These are phyloP conservation scores for Lampris incognitus DNA, from an alignment of 2,113 vertebrate genomes.

Conservation along the genomic window DNA sequence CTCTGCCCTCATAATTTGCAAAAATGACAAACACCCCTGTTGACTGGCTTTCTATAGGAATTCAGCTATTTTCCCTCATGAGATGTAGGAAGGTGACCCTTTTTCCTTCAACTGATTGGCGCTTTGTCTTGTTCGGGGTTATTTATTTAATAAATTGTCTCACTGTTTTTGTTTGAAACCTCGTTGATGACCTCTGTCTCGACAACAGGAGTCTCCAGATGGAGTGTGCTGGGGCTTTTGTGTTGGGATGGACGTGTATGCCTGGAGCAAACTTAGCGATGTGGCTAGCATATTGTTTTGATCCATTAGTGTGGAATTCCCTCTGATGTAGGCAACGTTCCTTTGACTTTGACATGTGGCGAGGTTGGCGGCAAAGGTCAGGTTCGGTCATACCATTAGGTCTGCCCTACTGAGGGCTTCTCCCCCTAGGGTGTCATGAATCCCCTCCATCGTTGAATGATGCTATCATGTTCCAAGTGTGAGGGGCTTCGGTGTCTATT, in stretches of 20 bases:
- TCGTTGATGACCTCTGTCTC: slow-evolving; percentile 37
- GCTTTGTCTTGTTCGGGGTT: slow-evolving; percentile 43
- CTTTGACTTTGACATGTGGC: slow-evolving; percentile 62
- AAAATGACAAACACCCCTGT: slow-evolving; percentile 44
- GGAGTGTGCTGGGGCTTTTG: neutral
- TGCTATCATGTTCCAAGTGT: slow-evolving; percentile 36
- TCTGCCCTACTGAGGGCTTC: slow-evolving; percentile 57
- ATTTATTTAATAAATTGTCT: slow-evolving; percentile 35
- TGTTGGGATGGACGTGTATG: neutral
- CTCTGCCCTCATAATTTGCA: slow-evolving; percentile 56
- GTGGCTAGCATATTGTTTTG: slow-evolving; percentile 30
- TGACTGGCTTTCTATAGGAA: slow-evolving; percentile 47
- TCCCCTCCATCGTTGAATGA: slow-evolving; percentile 34
- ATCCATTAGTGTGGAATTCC: slow-evolving; percentile 70
- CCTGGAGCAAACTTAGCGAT: slow-evolving; percentile 30
- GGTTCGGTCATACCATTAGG: slow-evolving; percentile 52
- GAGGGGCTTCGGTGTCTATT: slow-evolving; percentile 29
- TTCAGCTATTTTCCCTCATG: slow-evolving; percentile 24
- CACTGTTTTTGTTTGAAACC: slow-evolving; percentile 50
- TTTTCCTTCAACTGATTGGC: slow-evolving; percentile 24
- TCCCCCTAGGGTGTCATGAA: slow-evolving; percentile 60
- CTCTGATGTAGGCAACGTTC: slow-evolving; percentile 54
- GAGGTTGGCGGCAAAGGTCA: slow-evolving; percentile 66
- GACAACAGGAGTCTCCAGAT: slow-evolving; percentile 1
- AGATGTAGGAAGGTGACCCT: slow-evolving; percentile 6